Conservation (phyloP, 2,797 vertebrate genomes). For the Pipistrellus kuhlii region DNA sequence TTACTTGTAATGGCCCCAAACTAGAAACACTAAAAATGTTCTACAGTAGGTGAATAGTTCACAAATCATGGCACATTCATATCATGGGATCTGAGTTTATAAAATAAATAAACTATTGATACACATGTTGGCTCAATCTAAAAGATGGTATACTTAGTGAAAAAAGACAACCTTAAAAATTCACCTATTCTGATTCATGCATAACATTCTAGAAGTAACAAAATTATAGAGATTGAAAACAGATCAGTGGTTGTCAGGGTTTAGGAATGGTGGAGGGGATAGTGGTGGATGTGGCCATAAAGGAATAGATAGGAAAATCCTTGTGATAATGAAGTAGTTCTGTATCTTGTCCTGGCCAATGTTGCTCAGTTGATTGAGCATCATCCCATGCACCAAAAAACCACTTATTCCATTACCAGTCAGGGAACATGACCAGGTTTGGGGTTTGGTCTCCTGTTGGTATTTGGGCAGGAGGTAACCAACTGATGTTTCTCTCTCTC, state of each 20-base stretch:
- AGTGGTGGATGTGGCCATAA: not conserved
- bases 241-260: not conserved
- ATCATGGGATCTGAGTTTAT: not conserved
- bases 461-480: no score
- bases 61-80: not conserved
- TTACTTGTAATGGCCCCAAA: slow-evolving; percentile 2
- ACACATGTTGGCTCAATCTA: not conserved
- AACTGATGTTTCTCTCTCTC: no score
- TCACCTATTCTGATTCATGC: not conserved
- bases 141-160: not conserved
- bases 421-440: no score
- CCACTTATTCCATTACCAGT: no score
- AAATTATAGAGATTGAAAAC: not conserved
- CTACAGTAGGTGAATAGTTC: not conserved
- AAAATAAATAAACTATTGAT: not conserved
- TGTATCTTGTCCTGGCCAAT: no score
- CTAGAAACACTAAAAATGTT: not conserved
- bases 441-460: no score
- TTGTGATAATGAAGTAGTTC: not conserved
- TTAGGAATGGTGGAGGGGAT: not conserved
- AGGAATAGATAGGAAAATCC: not conserved
- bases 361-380: no score
- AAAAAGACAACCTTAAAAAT: not conserved
- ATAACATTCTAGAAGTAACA: not conserved
- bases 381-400: no score